Conservation (phyloP, 2,888 invertebrate genomes). For the Prionchulus punctatus region DNA sequence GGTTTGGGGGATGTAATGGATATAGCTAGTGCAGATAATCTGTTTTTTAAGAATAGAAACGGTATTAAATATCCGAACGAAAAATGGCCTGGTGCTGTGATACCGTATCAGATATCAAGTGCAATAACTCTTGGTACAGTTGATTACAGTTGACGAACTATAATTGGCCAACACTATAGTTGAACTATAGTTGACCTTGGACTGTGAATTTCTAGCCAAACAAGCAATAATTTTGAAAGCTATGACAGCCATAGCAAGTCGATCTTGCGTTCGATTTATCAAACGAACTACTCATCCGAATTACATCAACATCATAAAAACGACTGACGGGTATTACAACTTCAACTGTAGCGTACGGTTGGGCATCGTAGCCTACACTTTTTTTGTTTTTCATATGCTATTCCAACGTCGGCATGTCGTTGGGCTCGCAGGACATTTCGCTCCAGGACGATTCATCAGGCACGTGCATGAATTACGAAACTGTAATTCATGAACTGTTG, state of each 20-base stretch:
- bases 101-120: too few relatives aligned
- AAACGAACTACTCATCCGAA: neutral
- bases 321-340: neutral
- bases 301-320: neutral
- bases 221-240: neutral
- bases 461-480: neutral
- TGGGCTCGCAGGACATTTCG: neutral
- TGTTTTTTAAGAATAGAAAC: too few relatives aligned
- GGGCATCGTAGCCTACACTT: neutral
- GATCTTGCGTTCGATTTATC: neutral
- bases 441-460: neutral
- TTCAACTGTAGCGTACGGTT: neutral
- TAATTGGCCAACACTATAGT: too few relatives aligned
- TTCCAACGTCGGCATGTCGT: neutral
- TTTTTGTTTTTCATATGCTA: neutral
- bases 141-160: too few relatives aligned
- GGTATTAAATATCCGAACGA: too few relatives aligned
- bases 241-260: neutral
- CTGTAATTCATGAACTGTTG: neutral
- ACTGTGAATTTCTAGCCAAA: too few relatives aligned
- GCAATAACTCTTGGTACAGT: too few relatives aligned
- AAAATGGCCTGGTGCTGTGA: too few relatives aligned
- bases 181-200: too few relatives aligned
- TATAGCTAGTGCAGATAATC: too few relatives aligned
- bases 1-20: too few relatives aligned